These are phyloP conservation scores for Goniozus legneri DNA, from an alignment of 1,140 invertebrate species.

Conservation along the genomic window DNA sequence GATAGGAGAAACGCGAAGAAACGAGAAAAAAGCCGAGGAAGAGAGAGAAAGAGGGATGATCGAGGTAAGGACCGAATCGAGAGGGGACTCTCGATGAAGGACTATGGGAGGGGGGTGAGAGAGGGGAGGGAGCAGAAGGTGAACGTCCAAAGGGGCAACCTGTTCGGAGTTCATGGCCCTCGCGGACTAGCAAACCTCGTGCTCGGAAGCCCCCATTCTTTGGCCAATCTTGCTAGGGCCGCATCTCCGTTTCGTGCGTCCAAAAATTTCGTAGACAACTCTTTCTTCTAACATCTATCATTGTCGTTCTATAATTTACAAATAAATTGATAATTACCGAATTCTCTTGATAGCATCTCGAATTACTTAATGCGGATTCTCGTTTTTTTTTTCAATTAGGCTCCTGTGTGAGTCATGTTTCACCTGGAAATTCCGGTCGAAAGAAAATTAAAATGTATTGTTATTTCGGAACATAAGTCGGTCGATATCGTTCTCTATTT, in stretches of 20 bases:
- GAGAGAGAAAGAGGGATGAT: slow-evolving; percentile 2
- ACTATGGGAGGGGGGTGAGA: neutral
- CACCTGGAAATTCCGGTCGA: too few species aligned
- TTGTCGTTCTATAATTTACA: too few species aligned
- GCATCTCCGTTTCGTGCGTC: slow-evolving; percentile 28
- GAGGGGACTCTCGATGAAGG: slow-evolving; percentile 4
- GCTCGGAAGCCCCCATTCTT: slow-evolving; percentile 37
- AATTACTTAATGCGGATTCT: too few species aligned
- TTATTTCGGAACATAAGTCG: too few species aligned
- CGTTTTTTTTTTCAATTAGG: too few species aligned
- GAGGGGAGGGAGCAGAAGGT: slow-evolving; percentile 39
- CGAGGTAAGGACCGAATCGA: neutral
- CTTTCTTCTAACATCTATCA: too few species aligned
- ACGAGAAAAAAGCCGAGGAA: slow-evolving; percentile 9
- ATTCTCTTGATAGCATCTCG: too few species aligned
- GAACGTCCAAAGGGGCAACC: slow-evolving; percentile 56
- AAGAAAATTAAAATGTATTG: too few species aligned
- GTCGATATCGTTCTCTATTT: too few species aligned
- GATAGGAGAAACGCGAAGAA: slow-evolving; percentile 15
- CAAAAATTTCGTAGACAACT: too few species aligned
- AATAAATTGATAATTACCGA: too few species aligned
- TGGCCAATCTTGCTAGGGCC: slow-evolving; percentile 47
- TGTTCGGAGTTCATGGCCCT: slow-evolving; percentile 57
- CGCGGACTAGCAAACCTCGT: slow-evolving; percentile 49
- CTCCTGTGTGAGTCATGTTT: too few species aligned